These are phyloP conservation scores for Dasypus novemcinctus DNA, from an alignment of 2,113 vertebrate genomes.

Conservation along the genomic window DNA sequence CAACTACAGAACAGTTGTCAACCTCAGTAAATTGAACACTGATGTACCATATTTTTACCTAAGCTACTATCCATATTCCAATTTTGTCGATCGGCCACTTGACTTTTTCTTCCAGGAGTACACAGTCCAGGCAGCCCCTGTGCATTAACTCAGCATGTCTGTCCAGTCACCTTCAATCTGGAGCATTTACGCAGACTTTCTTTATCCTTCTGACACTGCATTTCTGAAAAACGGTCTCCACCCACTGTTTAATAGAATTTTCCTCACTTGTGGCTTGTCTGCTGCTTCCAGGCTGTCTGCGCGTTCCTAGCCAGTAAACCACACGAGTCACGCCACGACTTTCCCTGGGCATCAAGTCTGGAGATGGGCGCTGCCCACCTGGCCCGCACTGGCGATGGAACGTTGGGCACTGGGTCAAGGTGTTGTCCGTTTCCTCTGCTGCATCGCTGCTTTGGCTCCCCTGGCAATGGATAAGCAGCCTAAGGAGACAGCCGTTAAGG, in stretches of 20 bases:
- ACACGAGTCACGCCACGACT: rapidly evolving
- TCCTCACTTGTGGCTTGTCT: not conserved
- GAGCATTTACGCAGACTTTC: not conserved
- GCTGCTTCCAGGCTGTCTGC: not conserved
- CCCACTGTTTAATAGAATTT: not conserved
- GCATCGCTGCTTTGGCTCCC: rapidly evolving
- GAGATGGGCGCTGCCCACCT: rapidly evolving
- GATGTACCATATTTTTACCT: not conserved
- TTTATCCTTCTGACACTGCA: not conserved
- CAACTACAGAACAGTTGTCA: no score
- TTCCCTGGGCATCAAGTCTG: not conserved
- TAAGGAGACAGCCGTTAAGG: no score
- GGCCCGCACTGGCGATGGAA: no score
- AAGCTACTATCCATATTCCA: not conserved
- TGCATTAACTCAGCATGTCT: rapidly evolving
- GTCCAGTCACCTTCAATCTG: not conserved
- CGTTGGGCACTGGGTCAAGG: not conserved
- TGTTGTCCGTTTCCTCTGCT: not conserved
- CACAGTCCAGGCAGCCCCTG: rapidly evolving
- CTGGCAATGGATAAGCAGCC: not conserved
- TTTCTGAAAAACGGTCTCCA: not conserved
- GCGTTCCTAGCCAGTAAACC: not conserved
- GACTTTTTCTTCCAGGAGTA: not conserved
- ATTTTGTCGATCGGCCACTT: not conserved
- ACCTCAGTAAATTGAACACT: not conserved